Base-by-base conservation (phyloP, 1,140 invertebrate species). In the Zaprionus africanus region DNA sequence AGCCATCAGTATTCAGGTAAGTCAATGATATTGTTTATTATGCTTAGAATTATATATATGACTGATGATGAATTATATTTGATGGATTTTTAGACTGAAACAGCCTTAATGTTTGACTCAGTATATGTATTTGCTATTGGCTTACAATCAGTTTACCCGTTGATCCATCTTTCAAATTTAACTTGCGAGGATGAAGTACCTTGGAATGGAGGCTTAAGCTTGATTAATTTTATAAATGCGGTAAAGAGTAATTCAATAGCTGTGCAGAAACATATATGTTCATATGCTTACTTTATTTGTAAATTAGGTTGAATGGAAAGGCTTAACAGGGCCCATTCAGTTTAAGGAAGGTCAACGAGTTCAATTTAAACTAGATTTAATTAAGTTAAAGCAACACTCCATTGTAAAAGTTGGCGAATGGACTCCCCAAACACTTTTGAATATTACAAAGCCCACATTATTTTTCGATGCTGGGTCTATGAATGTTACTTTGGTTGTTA, bases 221-320 rank as follows among this genome's bases (percentile, higher is more conserved):
- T 99, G 1, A 96, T 98, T 87, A 98, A 99, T 93, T 98, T 98
- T 91, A 96, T 99, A 84, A 98, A 97, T 93, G 94, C 97, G 81
- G 98, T 98, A 93, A 93, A 93, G 1, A 2, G 15, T 2, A 54
- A 19, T 67, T 49, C 26, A 36, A 57, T 15, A 26, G 6, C 15
- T 36, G 15, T 46, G 41, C 17, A 17, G 17, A 9, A 9, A 17
- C 2, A 46, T 51, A 24, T 24, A 22, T 22, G 6, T 19, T 3
- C 26, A 4, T 49, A 49, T 19, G 3, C n/a, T 17, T 26, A 19
- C 2, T n/a, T 12, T 13, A 19, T 34, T 22, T 28, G 17, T 11
- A 26, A 38, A 51, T 26, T 19, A 92, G 91, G 91, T 92, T 54
- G 88, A 92, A 68, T 92, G 91, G 91, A 87, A 96, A 81, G 98